phyloP scores from a whole-genome alignment of 2,888 invertebrate genomes.

The Dicyrtomina minuta region DNA sequence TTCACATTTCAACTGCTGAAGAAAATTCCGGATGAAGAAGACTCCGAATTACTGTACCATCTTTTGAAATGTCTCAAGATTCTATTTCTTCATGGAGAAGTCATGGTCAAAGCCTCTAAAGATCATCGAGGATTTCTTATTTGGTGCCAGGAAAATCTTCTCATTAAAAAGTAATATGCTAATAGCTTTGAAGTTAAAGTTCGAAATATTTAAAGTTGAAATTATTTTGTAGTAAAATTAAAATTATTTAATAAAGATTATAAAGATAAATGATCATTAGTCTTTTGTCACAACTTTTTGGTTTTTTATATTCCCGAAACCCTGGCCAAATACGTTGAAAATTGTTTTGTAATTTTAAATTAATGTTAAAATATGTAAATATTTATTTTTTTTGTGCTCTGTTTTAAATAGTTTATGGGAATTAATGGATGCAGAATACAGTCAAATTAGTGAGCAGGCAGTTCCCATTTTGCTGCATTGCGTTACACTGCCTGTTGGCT shows the following conservation, averaged over 20 bases:
- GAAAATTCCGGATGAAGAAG: conserved; percentile 65
- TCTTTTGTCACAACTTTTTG: not conserved
- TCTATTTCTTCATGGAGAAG: conserved; percentile 89
- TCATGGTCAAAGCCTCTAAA: conserved; percentile 78
- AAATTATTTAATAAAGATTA: not conserved
- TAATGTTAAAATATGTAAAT: no score
- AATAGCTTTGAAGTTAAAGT: conserved; percentile 4
- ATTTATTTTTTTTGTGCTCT: no score
- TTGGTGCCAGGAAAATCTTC: conserved; percentile 92
- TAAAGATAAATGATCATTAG: no score
- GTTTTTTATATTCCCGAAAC: not conserved
- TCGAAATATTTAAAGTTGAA: not conserved
- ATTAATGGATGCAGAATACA: conserved; percentile 85
- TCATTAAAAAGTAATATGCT: conserved; percentile 81
- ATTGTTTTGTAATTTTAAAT: no score
- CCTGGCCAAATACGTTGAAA: no score
- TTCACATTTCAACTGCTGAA: conserved; percentile 87
- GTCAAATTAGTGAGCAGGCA: conserved; percentile 88
- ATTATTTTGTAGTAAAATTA: not conserved
- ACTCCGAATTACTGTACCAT: conserved; percentile 90
- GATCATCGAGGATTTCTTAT: conserved; percentile 91
- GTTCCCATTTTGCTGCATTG: conserved; percentile 93
- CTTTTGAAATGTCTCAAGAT: conserved; percentile 88
- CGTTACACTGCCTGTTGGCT: conserved; percentile 88
- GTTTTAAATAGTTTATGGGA: conserved; percentile 89